Conservation (phyloP, 2,888 invertebrate species). For the Catonia carolina region DNA sequence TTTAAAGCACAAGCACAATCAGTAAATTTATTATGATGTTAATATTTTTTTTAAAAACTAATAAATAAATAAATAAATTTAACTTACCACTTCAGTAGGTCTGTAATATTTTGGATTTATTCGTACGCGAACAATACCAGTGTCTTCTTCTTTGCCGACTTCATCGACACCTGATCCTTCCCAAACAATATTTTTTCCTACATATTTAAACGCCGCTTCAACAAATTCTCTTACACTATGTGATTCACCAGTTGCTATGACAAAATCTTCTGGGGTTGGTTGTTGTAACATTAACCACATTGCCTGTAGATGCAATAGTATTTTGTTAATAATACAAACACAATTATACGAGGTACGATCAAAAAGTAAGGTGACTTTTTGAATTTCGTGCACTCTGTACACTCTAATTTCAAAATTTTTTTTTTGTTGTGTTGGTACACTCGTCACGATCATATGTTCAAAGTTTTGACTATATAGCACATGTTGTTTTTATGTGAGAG, state of each 20-base stretch:
- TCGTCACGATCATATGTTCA: too few species aligned
- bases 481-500: too few species aligned
- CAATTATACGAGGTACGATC: too few species aligned
- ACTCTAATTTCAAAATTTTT: too few species aligned
- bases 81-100: constrained; percentile 91
- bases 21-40: too few species aligned
- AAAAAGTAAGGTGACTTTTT: too few species aligned
- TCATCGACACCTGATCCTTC: constrained; percentile 78
- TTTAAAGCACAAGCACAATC: too few species aligned
- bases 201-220: constrained; percentile 77
- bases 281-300: constrained; percentile 99
- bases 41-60: too few species aligned
- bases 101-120: constrained; percentile 93
- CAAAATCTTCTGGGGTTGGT: constrained; percentile 86
- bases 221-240: constrained; percentile 97
- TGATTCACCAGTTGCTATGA: constrained; percentile 91
- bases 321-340: neutral
- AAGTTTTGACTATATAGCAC: too few species aligned
- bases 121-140: constrained; percentile 69
- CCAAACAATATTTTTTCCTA: constrained; percentile 79
- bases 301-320: constrained; percentile 52
- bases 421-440: too few species aligned
- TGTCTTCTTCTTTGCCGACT: constrained; percentile 62
- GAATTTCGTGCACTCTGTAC: too few species aligned
- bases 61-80: neutral